These are phyloP conservation scores for Polyploca ridens DNA, from an alignment of 2,888 invertebrate species.

Conservation along the genomic window DNA sequence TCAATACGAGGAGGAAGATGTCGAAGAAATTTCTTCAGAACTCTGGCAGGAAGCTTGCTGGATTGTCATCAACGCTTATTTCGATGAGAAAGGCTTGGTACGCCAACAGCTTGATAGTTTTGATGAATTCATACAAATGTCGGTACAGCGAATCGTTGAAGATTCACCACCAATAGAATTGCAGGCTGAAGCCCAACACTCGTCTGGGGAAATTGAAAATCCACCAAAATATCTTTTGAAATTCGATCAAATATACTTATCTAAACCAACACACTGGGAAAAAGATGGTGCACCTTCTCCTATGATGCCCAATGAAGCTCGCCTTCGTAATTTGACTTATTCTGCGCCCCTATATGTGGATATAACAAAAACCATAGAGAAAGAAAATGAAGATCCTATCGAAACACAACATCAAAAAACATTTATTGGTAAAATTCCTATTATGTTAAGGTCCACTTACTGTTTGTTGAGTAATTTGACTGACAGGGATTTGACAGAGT, in stretches of 20 bases:
- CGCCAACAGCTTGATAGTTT: conserved; percentile 99
- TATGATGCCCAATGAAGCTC: conserved; percentile 99
- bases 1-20: conserved; percentile 92
- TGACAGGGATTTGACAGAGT: conserved; percentile 99
- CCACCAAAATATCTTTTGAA: conserved; percentile 97
- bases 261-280: conserved; percentile 99
- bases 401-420: conserved; percentile 91
- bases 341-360: conserved; percentile 99
- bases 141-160: conserved; percentile 99
- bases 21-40: conserved; percentile 98
- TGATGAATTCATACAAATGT: conserved; percentile 99
- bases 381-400: conserved; percentile 95
- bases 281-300: conserved; percentile 99
- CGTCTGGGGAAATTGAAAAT: conserved; percentile 95
- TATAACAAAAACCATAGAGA: conserved; percentile 97
- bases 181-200: conserved; percentile 98
- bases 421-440: conserved; percentile 97
- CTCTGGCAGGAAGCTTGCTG: conserved; percentile 99
- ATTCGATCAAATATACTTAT: conserved; percentile 99
- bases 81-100: conserved; percentile 99
- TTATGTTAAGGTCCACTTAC: conserved; percentile 99
- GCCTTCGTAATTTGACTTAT: conserved; percentile 98
- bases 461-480: conserved; percentile 97
- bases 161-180: conserved; percentile 99
- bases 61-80: conserved; percentile 99